Evolutionary conservation across 2,888 invertebrate species (phyloP), one percentile per base, ranked within the genome.

Genomic region (Ischnus inquisitorius): DNA sequence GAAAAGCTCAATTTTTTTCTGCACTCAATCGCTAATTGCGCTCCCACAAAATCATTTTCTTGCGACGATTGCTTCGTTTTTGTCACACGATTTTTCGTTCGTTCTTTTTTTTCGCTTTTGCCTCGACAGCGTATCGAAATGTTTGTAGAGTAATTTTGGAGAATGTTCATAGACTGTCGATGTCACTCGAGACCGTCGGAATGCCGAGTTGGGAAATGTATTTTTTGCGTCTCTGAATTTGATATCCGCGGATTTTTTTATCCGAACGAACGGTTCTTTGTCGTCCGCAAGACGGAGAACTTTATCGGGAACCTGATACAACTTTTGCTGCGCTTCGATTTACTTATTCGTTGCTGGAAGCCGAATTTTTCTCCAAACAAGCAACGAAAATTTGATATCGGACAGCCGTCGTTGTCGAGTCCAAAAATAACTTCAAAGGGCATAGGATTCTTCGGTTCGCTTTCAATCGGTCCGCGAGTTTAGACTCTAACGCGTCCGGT

Each of bases 391-490:
- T 41, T 54, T 22, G 22, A 54, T 54, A 8, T 54, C 10, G 72
- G 43, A 57, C 60, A 22, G 25, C 3, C 16, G 16, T 60, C 39
- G 64, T n/a, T 48, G 34, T 57, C 51, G 74, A 72, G 72, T 78
- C 65, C 78, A 82, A 82, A 85, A 84, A 85, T 86, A 81, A 84
- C 87, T 88, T 90, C 89, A 64, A 75, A 72, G 25, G 12, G 16
- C 34, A 51, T 43, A 28, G 10, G 28, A 10, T 60, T 51, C 22
- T 22, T 57, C 39, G 57, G 41, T 54, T 57, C 54, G 41, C 41
- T 48, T 28, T 28, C 68, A 48, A 22, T 68, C 6, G 16, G 10
- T 16, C n/a, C n/a, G 8, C 34, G 34, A 4, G 34, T 34, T 6
- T 19, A n/a, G 19, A 51, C 51, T 51, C 16, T 51, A 51, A 2